A percentile compares a stretch with the other conserved stretches of the same genome.
Evolutionary conservation across 2,797 vertebrate species (phyloP).

Genomic region (Odontamblyopus rebecca): DNA sequence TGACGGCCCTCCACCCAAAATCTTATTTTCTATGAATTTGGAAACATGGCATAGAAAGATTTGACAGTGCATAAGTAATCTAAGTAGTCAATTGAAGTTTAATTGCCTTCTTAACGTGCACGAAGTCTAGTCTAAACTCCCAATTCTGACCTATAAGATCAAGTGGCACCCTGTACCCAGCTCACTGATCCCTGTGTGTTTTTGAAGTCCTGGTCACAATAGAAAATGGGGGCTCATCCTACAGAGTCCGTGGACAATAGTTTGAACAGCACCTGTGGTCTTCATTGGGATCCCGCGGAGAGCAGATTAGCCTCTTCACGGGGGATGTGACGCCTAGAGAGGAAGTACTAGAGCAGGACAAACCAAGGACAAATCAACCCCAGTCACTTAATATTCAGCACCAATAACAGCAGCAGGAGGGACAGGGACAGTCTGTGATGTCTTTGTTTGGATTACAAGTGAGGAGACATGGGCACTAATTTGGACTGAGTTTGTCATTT

Average conservation of each 20-base stretch:
- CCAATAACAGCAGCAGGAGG: constrained; percentile 58
- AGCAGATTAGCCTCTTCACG: constrained; percentile 70
- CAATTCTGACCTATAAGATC: neutral
- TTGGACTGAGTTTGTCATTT: neutral
- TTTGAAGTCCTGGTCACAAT: constrained; percentile 9
- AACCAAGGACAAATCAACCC: constrained; percentile 68
- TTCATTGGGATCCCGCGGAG: constrained; percentile 56
- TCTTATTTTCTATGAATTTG: neutral
- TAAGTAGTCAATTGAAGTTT: neutral
- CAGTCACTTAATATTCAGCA: constrained; percentile 63
- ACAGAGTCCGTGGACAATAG: constrained; percentile 44
- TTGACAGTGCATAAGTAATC: neutral
- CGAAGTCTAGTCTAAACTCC: neutral
- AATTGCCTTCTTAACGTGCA: neutral
- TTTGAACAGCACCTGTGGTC: constrained; percentile 38
- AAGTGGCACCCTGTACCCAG: constrained; percentile 2
- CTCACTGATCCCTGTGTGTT: neutral
- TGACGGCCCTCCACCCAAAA: too few relatives aligned
- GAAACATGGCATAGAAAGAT: neutral
- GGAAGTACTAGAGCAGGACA: constrained; percentile 70
- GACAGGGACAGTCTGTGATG: constrained; percentile 34
- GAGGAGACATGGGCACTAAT: constrained; percentile 1
- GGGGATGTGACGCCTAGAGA: constrained; percentile 63
- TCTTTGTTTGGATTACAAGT: constrained; percentile 17
- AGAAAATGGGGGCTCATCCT: neutral